Base-by-base conservation (phyloP, 2,888 invertebrate species). In the Pardosa pseudoannulata region DNA sequence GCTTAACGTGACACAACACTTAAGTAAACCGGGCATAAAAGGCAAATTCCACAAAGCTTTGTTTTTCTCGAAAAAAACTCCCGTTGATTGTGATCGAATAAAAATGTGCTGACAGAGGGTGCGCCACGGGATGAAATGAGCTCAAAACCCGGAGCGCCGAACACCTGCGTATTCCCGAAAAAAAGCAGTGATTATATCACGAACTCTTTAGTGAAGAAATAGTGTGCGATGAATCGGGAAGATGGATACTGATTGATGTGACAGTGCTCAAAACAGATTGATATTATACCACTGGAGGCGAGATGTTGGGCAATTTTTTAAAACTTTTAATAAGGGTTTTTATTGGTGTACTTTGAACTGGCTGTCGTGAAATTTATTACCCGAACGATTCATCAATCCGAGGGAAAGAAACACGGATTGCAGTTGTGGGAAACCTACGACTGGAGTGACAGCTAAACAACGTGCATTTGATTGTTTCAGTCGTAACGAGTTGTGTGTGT, bases 161-260 rank as follows among this genome's bases (percentile, higher is more conserved):
- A 56, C 56, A 56, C 56, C 56, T 56, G 56, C 56, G 5, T 23
- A 56, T 56, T 56, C 23, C 56, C 11, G 1, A 23, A 23, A 23
- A n/a, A 56, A 56, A 56, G 16, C 9, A 46, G 23, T 56, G 56
- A 56, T 56, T 23, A 23, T 56, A 56, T 56, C 56, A 56, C 19
- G 23, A 56, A 23, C 23, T 56, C 19, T 56, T 56, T 23, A 56
- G 56, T 23, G 16, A 56, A 56, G 56, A 56, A 56, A 56, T 56
- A 23, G 23, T 56, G 56, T 56, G 56, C 16, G 23, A 56, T 56
- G 56, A 56, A 23, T 23, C 56, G 3, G 5, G 56, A 56, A 56
- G 56, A 56, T 56, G 56, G 56, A 56, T 56, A 23, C 23, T 56
- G 56, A 56, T 56, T 56, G 56, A 56, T 56, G 23, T 23, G 56